These are phyloP conservation scores for Parotocinclus haroldoi DNA, from an alignment of 2,797 vertebrate species.

Conservation along the genomic window DNA sequence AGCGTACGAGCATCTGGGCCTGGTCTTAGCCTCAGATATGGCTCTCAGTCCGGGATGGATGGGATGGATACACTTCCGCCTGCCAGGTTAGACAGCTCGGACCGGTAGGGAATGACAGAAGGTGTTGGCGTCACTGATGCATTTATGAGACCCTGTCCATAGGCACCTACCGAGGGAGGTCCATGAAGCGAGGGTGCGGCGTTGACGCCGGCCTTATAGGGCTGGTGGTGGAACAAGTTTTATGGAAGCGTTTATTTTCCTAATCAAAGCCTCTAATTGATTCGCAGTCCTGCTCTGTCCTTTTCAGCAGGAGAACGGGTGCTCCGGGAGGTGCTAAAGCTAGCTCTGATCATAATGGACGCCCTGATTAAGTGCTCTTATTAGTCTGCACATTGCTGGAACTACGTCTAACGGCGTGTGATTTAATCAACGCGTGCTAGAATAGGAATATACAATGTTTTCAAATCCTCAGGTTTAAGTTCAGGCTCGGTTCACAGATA, in stretches of 20 bases:
- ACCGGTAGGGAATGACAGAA: slow-evolving; percentile 73
- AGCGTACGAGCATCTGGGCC: background rate
- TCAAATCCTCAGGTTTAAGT: too few relatives aligned
- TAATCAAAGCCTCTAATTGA: slow-evolving; percentile 48
- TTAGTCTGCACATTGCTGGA: slow-evolving; percentile 23
- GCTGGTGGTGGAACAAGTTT: slow-evolving; percentile 58
- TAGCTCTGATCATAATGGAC: slow-evolving; percentile 57
- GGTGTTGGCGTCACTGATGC: slow-evolving; percentile 71
- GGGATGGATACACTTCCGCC: slow-evolving; percentile 25
- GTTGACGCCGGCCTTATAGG: slow-evolving; percentile 59
- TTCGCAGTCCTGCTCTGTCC: slow-evolving; percentile 45
- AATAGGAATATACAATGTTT: too few relatives aligned
- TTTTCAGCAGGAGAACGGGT: slow-evolving; percentile 44
- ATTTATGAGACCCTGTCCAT: slow-evolving; percentile 72
- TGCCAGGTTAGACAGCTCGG: slow-evolving; percentile 64
- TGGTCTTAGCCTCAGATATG: slow-evolving; percentile 3
- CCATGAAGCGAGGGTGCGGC: slow-evolving; percentile 49
- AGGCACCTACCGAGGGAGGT: slow-evolving; percentile 68
- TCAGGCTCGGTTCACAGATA: too few relatives aligned
- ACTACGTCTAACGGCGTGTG: too few relatives aligned
- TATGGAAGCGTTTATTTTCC: background rate
- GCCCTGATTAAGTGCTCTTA: slow-evolving; percentile 55
- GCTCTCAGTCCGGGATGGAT: slow-evolving; percentile 19
- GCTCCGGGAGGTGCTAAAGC: slow-evolving; percentile 54
- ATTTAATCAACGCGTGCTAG: too few relatives aligned